These are phyloP conservation scores for Pemphredon lugubris DNA, from an alignment of 2,888 invertebrate genomes.

Conservation along the genomic window DNA sequence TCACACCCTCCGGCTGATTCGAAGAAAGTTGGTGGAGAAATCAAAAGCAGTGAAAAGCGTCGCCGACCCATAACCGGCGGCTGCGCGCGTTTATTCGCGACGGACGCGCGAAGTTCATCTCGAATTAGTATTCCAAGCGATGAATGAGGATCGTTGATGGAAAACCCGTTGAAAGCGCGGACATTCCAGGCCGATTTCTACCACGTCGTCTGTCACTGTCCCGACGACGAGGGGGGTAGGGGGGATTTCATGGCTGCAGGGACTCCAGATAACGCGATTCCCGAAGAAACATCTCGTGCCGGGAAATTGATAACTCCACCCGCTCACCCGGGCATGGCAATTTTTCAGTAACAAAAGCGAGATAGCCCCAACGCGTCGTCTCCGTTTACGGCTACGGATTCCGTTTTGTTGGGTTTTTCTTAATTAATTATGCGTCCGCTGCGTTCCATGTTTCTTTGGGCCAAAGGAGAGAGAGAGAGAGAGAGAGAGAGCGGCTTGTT, in stretches of 20 bases:
- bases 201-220: slow-evolving; percentile 33
- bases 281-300: not conserved
- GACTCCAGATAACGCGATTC: slow-evolving; percentile 30
- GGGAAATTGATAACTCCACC: slow-evolving; percentile 34
- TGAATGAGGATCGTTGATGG: slow-evolving; percentile 24
- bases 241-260: slow-evolving; percentile 2
- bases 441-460: too few species aligned
- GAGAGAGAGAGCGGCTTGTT: slow-evolving; percentile 20
- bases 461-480: too few species aligned
- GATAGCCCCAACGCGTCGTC: not conserved
- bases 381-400: too few species aligned
- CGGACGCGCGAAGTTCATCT: not conserved
- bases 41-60: not conserved
- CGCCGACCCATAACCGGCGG: slow-evolving; percentile 29
- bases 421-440: slow-evolving; percentile 3
- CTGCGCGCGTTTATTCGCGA: slow-evolving; percentile 5
- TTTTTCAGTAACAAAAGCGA: slow-evolving; percentile 25
- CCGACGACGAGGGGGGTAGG: too few species aligned
- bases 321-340: slow-evolving; percentile 11
- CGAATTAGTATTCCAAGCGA: slow-evolving; percentile 10
- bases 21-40: too few species aligned
- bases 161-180: slow-evolving; percentile 38
- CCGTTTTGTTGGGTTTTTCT: too few species aligned
- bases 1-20: not conserved
- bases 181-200: slow-evolving; percentile 26